Base-by-base conservation (phyloP, 2,888 invertebrate genomes). In the Yponomeuta plumbellus region DNA sequence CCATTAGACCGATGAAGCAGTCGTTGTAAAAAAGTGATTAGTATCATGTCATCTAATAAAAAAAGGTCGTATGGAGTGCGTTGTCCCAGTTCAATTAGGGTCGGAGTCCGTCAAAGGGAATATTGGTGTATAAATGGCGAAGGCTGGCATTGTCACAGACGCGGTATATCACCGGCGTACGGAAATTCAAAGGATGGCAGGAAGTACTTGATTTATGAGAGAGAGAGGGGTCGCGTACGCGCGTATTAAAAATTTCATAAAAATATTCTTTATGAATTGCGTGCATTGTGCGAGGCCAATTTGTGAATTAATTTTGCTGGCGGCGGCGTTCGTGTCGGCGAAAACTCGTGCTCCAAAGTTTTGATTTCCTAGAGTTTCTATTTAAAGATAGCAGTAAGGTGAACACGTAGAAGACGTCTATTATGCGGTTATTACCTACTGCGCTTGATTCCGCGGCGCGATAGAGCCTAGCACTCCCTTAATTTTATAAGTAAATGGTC, bases 191-290 rank as follows among this genome's bases (percentile, higher is more conserved):
- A 86, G 85, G 85, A 83, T 81, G 83, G 75, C 78, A 83, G 85
- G 84, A 86, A 86, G 84, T 84, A 82, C 85, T 86, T 87, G 88
- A 87, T 88, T 88, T 87, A 88, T 81, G 86, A 81, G 80, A 79
- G 78, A 39, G 76, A 79, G 77, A 78, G 77, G 81, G 79, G 81
- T 78, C 82, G 80, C 83, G 84, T 81, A 84, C 75, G 80, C 80
- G 78, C 77, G 80, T 83, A 86, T 87, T 87, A 85, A 87, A 86
- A 85, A 79, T 81, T 83, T 86, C 83, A 85, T 87, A 86, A 88
- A 86, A 86, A 85, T 82, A 83, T 84, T 83, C 81, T 80, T 81
- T 81, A 80, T 84, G 82, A 86, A 79, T 82, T 78, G 78, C 79
- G 74, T 73, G 76, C 75, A 74, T 74, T 75, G 75, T 75, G 71